phyloP scores from a whole-genome alignment of 2,888 invertebrate species.

The Ariolimax columbianus region DNA sequence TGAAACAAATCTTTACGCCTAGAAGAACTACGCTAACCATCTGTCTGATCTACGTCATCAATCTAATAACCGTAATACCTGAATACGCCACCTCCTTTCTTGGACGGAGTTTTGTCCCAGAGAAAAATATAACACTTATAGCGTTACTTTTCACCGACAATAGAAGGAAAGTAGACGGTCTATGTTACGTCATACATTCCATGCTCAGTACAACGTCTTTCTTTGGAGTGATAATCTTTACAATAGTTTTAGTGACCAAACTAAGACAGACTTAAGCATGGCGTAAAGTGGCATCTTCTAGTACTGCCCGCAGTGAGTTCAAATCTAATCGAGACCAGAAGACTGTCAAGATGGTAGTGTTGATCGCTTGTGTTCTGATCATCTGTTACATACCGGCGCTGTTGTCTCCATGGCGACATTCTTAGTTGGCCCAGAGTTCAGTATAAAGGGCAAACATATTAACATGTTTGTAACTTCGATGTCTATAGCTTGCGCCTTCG shows the following conservation, averaged over 20 bases:
- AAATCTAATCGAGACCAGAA: neutral
- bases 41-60: neutral
- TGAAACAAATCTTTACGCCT: constrained; percentile 4
- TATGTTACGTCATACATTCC: neutral
- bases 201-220: neutral
- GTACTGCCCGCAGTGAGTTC: neutral
- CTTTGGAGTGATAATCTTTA: neutral
- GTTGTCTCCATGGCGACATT: neutral
- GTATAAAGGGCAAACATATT: neutral
- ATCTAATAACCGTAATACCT: neutral
- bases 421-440: neutral
- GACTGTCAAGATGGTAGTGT: constrained; percentile 3
- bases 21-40: neutral
- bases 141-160: neutral
- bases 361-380: constrained; percentile 8
- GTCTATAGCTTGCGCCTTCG: neutral
- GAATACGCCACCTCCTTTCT: neutral
- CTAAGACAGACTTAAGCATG: neutral
- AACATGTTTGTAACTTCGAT: neutral
- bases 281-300: neutral
- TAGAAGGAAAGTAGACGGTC: neutral
- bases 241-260: neutral
- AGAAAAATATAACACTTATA: neutral
- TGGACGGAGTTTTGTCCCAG: neutral
- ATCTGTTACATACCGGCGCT: neutral